Evolutionary conservation across 2,888 invertebrate genomes (phyloP), one percentile per base, ranked within the genome.

Genomic region (Anaspis maculata): DNA sequence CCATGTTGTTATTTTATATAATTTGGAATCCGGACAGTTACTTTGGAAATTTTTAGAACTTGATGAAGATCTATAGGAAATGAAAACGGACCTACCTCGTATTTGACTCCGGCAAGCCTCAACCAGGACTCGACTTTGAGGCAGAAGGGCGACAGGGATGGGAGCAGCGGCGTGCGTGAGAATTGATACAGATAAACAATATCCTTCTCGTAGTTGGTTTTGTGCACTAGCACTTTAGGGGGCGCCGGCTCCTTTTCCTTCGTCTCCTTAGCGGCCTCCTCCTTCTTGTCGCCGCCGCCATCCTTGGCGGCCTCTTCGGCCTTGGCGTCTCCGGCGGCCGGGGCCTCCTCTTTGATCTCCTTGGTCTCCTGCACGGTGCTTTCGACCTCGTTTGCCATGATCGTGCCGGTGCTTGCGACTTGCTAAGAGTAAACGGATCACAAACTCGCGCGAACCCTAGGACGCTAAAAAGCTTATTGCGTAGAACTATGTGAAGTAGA

Each of bases 111-210:
- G 59, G 84, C 82, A 56, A 94, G 77, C 63, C 94, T 78, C 50
- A 95, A 76, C 90, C 91, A 94, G 58, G 92, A 90, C 74, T 95
- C 94, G 55, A 92, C 87, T 77, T 94, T 94, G 64, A 94, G 77
- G 71, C 90, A 91, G 68, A 85, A 92, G 37, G 91, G 89, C 49
- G 91, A 92, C 54, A 89, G 73, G 42, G 91, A 90, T 39, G 92
- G 92, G 61, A 92, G 72, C 62, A 86, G 72, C 49, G 90, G 87
- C 50, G 89, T 89, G 61, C 94, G 79, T 49, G 89, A 81, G 67
- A 94, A 90, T 69, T 94, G 94, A 68, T 91, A 91, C 64, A 95
- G 71, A 71, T 95, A 95, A 46, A 92, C 87, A 56, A 87, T 73
- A 67, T 94, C 94, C 71, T 90, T 87, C 60, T 92, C 89, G 63